A percentile compares a stretch with the other conserved stretches of the same genome.
Conservation (phyloP, 1,140 invertebrate species). For the Onthophagus taurus region DNA sequence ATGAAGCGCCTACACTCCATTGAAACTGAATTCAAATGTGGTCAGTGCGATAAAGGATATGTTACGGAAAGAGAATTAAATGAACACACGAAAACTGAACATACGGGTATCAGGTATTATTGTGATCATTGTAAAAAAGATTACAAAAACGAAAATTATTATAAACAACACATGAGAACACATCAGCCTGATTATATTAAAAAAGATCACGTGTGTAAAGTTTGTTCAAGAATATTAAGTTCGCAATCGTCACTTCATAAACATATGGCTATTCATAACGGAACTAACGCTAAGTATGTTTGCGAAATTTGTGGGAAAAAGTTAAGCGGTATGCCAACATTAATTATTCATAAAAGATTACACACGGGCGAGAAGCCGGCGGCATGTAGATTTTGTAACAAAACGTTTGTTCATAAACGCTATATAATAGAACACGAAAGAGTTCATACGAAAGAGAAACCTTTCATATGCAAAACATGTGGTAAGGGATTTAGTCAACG, state of each 20-base stretch:
- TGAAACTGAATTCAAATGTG: slow-evolving; percentile 33
- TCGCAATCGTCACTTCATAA: background rate
- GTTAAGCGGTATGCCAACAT: slow-evolving; percentile 22
- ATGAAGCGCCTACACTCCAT: slow-evolving; percentile 45
- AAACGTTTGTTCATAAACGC: slow-evolving; percentile 17
- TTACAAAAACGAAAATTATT: background rate
- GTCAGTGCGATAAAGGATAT: slow-evolving; percentile 25
- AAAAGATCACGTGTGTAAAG: background rate
- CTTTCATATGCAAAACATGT: slow-evolving; percentile 46
- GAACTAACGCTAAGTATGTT: slow-evolving; percentile 7
- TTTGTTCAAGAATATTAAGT: background rate
- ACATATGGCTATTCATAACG: background rate
- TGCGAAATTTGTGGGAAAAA: slow-evolving; percentile 24
- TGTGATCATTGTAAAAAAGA: slow-evolving; percentile 8
- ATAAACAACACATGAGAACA: slow-evolving; percentile 1
- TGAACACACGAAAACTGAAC: slow-evolving; percentile 21
- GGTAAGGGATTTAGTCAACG: slow-evolving; percentile 44
- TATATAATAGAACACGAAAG: background rate
- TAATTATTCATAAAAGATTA: slow-evolving; percentile 22
- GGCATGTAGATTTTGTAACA: slow-evolving; percentile 28
- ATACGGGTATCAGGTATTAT: slow-evolving; percentile 9
- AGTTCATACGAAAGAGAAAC: slow-evolving; percentile 35
- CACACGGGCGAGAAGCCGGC: slow-evolving; percentile 19
- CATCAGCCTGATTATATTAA: slow-evolving; percentile 1
- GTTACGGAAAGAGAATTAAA: slow-evolving; percentile 22